These are phyloP conservation scores for Temnothorax unifasciatus DNA, from an alignment of 2,888 invertebrate species.

Conservation along the genomic window DNA sequence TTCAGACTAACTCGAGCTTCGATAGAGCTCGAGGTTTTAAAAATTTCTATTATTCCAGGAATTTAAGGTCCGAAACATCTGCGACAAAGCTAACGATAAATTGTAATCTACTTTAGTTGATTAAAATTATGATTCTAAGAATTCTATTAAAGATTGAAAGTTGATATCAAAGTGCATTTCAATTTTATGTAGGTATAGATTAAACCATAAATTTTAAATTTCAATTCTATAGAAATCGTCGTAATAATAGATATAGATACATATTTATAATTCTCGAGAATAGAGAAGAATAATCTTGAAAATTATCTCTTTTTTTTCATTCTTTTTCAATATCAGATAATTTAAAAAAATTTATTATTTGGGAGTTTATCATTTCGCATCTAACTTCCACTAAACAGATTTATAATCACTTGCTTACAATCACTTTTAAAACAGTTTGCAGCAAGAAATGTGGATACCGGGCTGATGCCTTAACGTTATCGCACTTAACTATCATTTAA, in stretches of 20 bases:
- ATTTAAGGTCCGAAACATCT: background rate
- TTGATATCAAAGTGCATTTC: background rate
- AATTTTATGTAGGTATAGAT: too few species aligned
- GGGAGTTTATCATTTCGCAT: background rate
- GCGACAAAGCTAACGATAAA: background rate
- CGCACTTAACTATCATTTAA: constrained; percentile 7
- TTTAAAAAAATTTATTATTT: background rate
- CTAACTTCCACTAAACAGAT: background rate
- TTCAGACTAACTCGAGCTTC: background rate
- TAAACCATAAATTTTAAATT: background rate
- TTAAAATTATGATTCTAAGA: background rate
- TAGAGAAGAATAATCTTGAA: background rate
- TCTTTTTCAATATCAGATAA: background rate
- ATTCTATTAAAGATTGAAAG: background rate
- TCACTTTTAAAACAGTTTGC: background rate
- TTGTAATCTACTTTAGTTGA: background rate
- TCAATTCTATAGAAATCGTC: background rate
- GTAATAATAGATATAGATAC: background rate
- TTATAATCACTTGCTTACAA: background rate
- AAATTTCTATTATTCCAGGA: background rate
- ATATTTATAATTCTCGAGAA: background rate
- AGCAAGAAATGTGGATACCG: background rate
- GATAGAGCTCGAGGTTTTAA: background rate
- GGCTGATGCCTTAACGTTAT: background rate
- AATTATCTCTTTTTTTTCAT: background rate